Conservation (phyloP, 1,140 invertebrate species). For the Archegozetes longisetosus region DNA sequence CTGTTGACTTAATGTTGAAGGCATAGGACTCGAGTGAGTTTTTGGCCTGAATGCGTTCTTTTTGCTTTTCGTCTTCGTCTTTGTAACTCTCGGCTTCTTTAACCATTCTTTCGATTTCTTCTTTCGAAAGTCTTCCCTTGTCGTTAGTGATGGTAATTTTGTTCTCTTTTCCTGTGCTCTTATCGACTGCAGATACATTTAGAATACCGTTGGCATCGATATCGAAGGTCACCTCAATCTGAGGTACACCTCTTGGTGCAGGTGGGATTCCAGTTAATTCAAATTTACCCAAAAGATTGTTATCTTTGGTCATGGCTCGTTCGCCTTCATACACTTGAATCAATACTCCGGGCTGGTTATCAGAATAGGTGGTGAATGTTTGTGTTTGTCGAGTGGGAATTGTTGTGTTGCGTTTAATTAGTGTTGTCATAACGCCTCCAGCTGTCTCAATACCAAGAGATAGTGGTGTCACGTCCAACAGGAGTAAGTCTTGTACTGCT, state of each 20-base stretch:
- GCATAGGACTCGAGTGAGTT: constrained; percentile 41
- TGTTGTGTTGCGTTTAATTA: constrained; percentile 37
- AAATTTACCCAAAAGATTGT: constrained; percentile 42
- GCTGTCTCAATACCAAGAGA: constrained; percentile 94
- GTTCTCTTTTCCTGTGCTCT: constrained; percentile 80
- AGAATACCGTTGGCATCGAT: constrained; percentile 33
- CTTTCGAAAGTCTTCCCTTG: constrained; percentile 86
- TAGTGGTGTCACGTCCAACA: constrained; percentile 83
- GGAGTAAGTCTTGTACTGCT: constrained; percentile 69
- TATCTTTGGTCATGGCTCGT: constrained; percentile 44
- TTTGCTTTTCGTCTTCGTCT: constrained; percentile 77
- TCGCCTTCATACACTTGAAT: constrained; percentile 52
- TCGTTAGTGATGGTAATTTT: constrained; percentile 98
- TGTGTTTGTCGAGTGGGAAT: constrained; percentile 92
- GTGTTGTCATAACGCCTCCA: constrained; percentile 85
- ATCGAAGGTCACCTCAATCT: constrained; percentile 34
- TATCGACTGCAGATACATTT: constrained; percentile 40
- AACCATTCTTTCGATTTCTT: constrained; percentile 95
- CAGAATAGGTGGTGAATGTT: constrained; percentile 88
- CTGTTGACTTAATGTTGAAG: constrained; percentile 54
- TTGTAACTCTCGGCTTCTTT: constrained; percentile 93
- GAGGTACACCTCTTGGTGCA: constrained; percentile 40
- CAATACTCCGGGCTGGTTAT: constrained; percentile 95
- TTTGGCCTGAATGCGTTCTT: constrained; percentile 47
- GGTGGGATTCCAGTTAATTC: constrained; percentile 42